phyloP scores from a whole-genome alignment of 2,797 vertebrate genomes.

The Labroides dimidiatus region DNA sequence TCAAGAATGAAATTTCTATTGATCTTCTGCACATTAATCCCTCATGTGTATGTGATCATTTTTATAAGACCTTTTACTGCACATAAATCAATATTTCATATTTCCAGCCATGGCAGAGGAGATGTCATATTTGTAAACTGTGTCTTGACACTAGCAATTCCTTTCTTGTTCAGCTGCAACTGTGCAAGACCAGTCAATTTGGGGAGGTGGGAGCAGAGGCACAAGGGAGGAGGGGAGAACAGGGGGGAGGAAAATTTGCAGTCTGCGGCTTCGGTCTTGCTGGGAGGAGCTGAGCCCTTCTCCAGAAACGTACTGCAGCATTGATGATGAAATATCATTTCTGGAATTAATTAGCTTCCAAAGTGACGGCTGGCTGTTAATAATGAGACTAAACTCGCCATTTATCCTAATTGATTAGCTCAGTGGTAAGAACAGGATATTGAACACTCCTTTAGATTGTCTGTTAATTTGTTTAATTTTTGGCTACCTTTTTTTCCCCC shows the following conservation, averaged over 20 bases:
- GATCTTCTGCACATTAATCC: slow-evolving; percentile 99
- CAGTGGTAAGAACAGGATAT: slow-evolving; percentile 64
- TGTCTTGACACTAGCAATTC: slow-evolving; percentile 99
- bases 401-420: slow-evolving; percentile 79
- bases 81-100: slow-evolving; percentile 99
- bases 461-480: slow-evolving; percentile 75
- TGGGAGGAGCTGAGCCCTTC: slow-evolving; percentile 69
- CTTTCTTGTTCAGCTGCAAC: slow-evolving; percentile 99
- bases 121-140: slow-evolving; percentile 99
- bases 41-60: slow-evolving; percentile 99
- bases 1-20: slow-evolving; percentile 99
- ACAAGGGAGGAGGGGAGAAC: slow-evolving; percentile 83
- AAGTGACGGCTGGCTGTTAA: slow-evolving; percentile 71
- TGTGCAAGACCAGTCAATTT: slow-evolving; percentile 99
- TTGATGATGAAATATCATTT: slow-evolving; percentile 83
- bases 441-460: slow-evolving; percentile 72
- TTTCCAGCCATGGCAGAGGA: slow-evolving; percentile 99
- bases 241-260: slow-evolving; percentile 71
- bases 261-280: slow-evolving; percentile 63
- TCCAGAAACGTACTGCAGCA: slow-evolving; percentile 60
- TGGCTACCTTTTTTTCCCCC: slow-evolving; percentile 43
- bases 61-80: slow-evolving; percentile 99
- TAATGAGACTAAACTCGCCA: slow-evolving; percentile 79
- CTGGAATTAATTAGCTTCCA: slow-evolving; percentile 79
- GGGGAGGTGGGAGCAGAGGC: slow-evolving; percentile 90